Base-by-base conservation (phyloP, 2,888 invertebrate genomes). In the Phengaris arion region DNA sequence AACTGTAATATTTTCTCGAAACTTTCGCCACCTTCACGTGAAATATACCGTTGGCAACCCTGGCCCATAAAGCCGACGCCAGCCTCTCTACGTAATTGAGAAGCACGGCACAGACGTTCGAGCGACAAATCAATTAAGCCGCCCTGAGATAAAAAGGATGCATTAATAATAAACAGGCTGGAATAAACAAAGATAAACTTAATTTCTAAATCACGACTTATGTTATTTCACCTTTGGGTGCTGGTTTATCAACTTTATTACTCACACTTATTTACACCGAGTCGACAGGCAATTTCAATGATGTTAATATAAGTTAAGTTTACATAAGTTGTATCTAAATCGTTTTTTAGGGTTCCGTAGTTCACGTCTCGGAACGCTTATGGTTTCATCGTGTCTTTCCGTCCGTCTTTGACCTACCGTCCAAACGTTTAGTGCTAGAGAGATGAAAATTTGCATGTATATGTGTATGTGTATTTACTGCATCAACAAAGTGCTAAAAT, bases 81-180 rank as follows among this genome's bases (percentile, higher is more conserved):
- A 84, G 82, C 85, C 84, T 82, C 85, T 83, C 81, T 86, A 85
- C 88, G 89, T 92, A 93, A 92, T 92, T 92, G 92, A 91, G 91
- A 89, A 90, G 87, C 88, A 88, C 85, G 85, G 85, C 86, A 87
- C 85, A 81, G 86, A 85, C 85, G 87, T 89, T 82, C 84, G 85
- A 90, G 87, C 89, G 89, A 92, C 91, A 90, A 91, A 92, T 92
- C 91, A 92, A 92, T 92, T 92, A 92, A 88, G 86, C 80, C 80
- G 57, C 64, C 51, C 85, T 82, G 81, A 87, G 90, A 90, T 92
- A 91, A 91, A 91, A 88, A 87, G 90, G 88, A 90, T 85, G 85
- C 88, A 88, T 87, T 86, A 87, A 90, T 89, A 89, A 88, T 86
- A 85, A 86, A 84, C 79, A 84, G 77, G 79, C 82, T 77, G 82